Evolutionary conservation across 2,113 vertebrate species (phyloP).

Genomic region (Tursiops truncatus): DNA sequence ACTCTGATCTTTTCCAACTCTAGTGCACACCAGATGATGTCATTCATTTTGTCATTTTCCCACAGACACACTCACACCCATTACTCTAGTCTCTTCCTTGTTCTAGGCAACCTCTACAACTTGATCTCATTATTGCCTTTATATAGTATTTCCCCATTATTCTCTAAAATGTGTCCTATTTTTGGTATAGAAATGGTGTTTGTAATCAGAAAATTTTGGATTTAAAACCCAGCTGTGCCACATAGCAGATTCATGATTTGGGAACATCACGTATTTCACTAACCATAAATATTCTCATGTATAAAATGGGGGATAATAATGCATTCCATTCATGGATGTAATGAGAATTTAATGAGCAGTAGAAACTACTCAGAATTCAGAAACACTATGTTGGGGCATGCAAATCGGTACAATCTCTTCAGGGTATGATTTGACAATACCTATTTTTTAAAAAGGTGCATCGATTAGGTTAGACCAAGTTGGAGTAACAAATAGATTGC

Average conservation of each 20-base stretch:
- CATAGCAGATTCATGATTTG: not conserved
- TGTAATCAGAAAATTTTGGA: not conserved
- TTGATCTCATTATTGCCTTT: not conserved
- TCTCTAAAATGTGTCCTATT: not conserved
- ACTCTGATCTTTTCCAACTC: not conserved
- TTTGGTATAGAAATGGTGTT: not conserved
- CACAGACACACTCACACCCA: no score
- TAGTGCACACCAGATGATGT: not conserved
- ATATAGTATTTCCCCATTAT: not conserved
- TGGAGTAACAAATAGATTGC: not conserved
- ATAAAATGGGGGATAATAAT: not conserved
- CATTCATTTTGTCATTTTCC: not conserved
- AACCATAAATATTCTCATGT: not conserved
- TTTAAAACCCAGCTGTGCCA: not conserved
- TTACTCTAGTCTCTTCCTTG: not conserved
- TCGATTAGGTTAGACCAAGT: not conserved
- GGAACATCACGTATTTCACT: not conserved
- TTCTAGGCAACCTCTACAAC: not conserved
- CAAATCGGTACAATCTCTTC: not conserved
- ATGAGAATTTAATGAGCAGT: not conserved
- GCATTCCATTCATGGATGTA: not conserved
- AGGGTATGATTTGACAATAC: not conserved
- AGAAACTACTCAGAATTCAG: not conserved
- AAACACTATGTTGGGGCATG: not conserved
- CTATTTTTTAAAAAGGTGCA: not conserved